Percentiles rank a stretch among this genome's conserved stretches.
Evolutionary conservation across 2,797 vertebrate genomes (phyloP).

Genomic region (Megalops cyprinoides): DNA sequence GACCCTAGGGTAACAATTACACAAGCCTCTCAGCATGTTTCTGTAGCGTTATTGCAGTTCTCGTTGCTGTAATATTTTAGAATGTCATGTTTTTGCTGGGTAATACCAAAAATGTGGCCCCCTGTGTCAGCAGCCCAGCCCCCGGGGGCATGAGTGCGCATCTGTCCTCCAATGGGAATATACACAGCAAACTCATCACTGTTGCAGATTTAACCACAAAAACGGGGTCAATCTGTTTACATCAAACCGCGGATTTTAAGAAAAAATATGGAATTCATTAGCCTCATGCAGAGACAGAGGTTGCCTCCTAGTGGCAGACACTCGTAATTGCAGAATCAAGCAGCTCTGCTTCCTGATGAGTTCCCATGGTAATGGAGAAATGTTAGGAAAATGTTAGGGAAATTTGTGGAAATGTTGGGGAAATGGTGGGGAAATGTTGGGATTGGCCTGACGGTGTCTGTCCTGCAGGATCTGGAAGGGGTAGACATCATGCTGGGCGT

Average conservation of each 20-base stretch:
- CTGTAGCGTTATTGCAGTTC: no score
- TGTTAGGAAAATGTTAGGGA: no score
- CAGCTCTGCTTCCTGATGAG: not conserved
- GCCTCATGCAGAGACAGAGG: constrained; percentile 26
- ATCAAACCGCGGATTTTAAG: constrained; percentile 50
- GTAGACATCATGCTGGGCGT: constrained; percentile 94
- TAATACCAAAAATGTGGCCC: no score
- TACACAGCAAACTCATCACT: constrained; percentile 45
- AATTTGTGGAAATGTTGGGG: not conserved
- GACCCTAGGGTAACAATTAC: no score
- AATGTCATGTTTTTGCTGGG: no score
- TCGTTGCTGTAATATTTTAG: no score
- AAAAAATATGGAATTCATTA: constrained; percentile 22
- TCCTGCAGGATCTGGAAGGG: constrained; percentile 85
- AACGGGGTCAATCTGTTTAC: constrained; percentile 44
- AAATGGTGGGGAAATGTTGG: not conserved
- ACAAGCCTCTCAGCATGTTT: no score
- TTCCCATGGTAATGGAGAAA: not conserved
- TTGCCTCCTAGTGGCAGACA: constrained; percentile 58
- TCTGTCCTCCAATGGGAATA: no score
- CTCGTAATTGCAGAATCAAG: constrained; percentile 39
- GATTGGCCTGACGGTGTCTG: not conserved
- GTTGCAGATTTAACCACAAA: constrained; percentile 57
- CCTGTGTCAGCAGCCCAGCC: no score
- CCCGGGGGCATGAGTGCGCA: no score